A percentile compares a stretch with the other conserved stretches of the same genome.
phyloP scores from a whole-genome alignment of 2,888 invertebrate genomes.

The Heliconius sara region DNA sequence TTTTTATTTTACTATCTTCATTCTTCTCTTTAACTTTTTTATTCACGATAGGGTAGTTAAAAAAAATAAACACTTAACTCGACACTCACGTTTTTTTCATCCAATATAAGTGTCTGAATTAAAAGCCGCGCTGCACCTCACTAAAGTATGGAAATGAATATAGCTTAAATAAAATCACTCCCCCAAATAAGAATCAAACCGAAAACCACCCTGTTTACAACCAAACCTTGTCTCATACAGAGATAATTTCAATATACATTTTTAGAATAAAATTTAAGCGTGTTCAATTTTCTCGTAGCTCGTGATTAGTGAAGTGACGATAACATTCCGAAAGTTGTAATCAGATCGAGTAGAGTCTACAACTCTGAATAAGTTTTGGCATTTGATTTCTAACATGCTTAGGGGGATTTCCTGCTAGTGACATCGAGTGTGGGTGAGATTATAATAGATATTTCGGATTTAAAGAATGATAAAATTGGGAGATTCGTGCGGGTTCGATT shows the following conservation, averaged over 20 bases:
- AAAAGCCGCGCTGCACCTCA: background rate
- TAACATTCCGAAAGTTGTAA: constrained; percentile 37
- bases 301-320: constrained; percentile 35
- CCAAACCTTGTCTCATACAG: background rate
- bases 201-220: background rate
- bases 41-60: too few relatives aligned
- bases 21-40: too few relatives aligned
- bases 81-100: too few relatives aligned
- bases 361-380: constrained; percentile 35
- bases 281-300: constrained; percentile 8
- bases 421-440: constrained; percentile 19
- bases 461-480: background rate
- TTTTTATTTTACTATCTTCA: too few relatives aligned
- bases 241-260: background rate
- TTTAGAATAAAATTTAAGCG: constrained; percentile 14
- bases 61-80: too few relatives aligned
- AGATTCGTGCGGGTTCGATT: background rate
- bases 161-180: background rate
- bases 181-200: background rate
- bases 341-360: constrained; percentile 28
- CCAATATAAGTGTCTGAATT: too few relatives aligned
- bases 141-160: background rate
- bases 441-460: background rate
- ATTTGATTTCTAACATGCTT: constrained; percentile 29
- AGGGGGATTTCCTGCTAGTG: constrained; percentile 12